These are phyloP conservation scores for Pollenia griseotomentosa DNA, from an alignment of 2,888 invertebrate genomes.

Conservation along the genomic window DNA sequence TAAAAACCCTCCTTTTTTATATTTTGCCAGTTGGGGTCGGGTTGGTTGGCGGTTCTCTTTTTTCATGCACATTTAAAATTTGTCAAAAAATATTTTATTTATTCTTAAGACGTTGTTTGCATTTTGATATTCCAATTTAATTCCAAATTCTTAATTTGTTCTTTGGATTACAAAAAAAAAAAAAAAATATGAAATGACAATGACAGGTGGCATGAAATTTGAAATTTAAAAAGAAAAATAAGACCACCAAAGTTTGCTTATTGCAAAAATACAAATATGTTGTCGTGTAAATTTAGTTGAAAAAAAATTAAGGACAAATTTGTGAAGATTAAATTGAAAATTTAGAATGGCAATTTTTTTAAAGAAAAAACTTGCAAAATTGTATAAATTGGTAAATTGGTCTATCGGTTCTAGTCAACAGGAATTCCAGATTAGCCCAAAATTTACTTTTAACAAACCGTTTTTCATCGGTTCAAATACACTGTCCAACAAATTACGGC, in stretches of 20 bases:
- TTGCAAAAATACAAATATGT: no score
- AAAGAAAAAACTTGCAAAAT: no score
- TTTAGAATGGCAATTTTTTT: no score
- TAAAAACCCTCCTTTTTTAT: slow-evolving; percentile 39
- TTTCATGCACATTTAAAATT: slow-evolving; percentile 14
- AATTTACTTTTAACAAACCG: no score
- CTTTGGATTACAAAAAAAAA: background rate
- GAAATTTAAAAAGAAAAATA: slow-evolving; percentile 39
- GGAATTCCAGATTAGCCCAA: no score
- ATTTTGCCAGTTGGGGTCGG: background rate
- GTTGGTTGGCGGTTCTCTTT: slow-evolving; percentile 38
- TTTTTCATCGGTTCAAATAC: no score
- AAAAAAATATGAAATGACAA: slow-evolving; percentile 57
- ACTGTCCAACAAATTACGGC: no score
- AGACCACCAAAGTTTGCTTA: slow-evolving; percentile 52
- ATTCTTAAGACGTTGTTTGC: slow-evolving; percentile 19
- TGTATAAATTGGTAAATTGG: no score
- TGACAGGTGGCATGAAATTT: slow-evolving; percentile 65
- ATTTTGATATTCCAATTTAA: slow-evolving; percentile 50
- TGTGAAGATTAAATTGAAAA: no score
- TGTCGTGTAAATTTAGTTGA: no score
- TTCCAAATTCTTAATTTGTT: slow-evolving; percentile 28
- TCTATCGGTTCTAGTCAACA: no score
- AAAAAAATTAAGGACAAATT: no score
- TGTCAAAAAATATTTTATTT: slow-evolving; percentile 37